Base-by-base conservation (phyloP, 2,113 vertebrate genomes). In the Copsychus sechellarum region DNA sequence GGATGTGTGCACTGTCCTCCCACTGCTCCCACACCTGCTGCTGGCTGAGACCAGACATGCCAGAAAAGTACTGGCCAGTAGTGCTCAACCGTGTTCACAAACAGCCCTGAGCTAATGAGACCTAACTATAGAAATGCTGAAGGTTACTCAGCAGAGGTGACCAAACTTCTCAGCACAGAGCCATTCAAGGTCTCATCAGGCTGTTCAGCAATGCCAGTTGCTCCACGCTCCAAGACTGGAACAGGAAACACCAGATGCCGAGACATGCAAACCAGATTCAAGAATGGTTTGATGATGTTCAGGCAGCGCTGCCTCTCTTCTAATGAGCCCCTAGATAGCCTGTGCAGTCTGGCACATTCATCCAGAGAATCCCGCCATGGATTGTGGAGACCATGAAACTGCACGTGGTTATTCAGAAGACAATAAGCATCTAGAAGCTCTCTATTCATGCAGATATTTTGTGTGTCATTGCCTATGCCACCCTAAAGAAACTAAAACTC, bases 231-330 rank as follows among this genome's bases (percentile, higher is more conserved):
- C 82, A 51, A 88, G 60, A n/a, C 72, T 81, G 43, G 92, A 97
- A 93, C 95, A 83, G 95, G 96, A 95, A 94, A 62, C 88, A 40
- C 96, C 67, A 47, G 95, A 88, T 94, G 67, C 96, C 6, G 8
- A 95, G 96, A 94, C 95, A 95, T 92, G 94, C 95, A 96, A 96
- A 96, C 58, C 38, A 81, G 80, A 31, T 50, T 65, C 72, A 86
- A 42, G 42, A 74, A 76, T 70, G 53, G 48, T 72, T 81, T 65
- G n/a, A 21, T 31, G 19, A 28, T 1, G 5, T 86, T 85, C 54
- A 66, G 82, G 74, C 31, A 61, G 66, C 1, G 0, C 66, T 72
- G 43, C 33, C 21, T 81, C 61, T 42, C 80, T 90, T 74, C 56
- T 66, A 14, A 48, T 22, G 56, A 78, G 80, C 76, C 76, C 43